Percentiles rank a stretch among this genome's conserved stretches.
phyloP scores from a whole-genome alignment of 2,888 invertebrate genomes.

The Andrena dorsata region DNA sequence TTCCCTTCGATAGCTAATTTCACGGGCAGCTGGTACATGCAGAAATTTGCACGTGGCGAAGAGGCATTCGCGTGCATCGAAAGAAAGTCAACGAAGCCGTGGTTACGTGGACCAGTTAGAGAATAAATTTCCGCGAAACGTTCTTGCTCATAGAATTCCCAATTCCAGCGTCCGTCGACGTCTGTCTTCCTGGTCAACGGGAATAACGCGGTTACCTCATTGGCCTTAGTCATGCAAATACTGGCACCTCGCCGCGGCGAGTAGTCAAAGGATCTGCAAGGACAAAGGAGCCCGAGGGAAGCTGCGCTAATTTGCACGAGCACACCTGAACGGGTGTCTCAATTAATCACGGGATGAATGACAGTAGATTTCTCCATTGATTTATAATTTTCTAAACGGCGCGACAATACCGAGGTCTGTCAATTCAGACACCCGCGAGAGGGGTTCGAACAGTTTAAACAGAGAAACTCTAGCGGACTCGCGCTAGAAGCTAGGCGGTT shows the following conservation, averaged over 20 bases:
- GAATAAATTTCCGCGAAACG: background rate
- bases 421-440: too few relatives aligned
- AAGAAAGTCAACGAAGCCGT: conserved; percentile 1
- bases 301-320: too few relatives aligned
- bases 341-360: too few relatives aligned
- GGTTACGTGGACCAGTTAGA: conserved; percentile 20
- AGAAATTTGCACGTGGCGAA: background rate
- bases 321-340: too few relatives aligned
- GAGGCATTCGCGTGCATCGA: conserved; percentile 1
- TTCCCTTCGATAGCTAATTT: conserved; percentile 3
- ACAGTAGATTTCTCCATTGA: too few relatives aligned
- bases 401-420: too few relatives aligned
- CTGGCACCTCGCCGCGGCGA: background rate
- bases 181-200: conserved; percentile 6
- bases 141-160: conserved; percentile 39
- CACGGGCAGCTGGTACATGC: background rate
- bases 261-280: background rate
- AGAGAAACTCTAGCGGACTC: too few relatives aligned
- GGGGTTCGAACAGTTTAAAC: too few relatives aligned
- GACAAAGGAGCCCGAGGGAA: too few relatives aligned
- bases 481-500: background rate
- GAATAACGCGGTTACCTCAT: background rate
- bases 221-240: background rate
- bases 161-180: background rate
- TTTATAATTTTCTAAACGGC: too few relatives aligned